Percentiles rank a stretch among this genome's conserved stretches.
phyloP scores from a whole-genome alignment of 2,888 invertebrate species.

The Urechis unicinctus region DNA sequence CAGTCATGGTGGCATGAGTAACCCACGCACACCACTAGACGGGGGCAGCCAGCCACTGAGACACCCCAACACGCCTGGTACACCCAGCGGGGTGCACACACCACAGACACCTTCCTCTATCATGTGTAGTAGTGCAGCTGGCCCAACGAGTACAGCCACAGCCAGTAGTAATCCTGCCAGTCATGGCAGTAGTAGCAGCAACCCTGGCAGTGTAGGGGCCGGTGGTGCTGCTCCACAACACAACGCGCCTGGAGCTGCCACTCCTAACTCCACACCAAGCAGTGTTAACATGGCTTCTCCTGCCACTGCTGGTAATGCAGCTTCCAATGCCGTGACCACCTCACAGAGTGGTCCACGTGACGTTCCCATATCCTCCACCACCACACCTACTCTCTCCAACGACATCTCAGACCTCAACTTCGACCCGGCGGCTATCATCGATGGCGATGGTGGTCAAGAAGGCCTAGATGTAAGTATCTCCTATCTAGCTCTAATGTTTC shows the following conservation, averaged over 20 bases:
- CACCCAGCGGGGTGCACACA: conserved; percentile 2
- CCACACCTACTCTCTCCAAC: background rate
- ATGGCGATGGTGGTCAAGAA: conserved; percentile 79
- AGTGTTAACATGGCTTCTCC: background rate
- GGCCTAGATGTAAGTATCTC: conserved; percentile 75
- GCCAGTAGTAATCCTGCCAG: conserved; percentile 2
- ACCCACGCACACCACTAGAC: conserved; percentile 4
- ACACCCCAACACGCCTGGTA: conserved; percentile 12
- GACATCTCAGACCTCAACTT: conserved; percentile 53
- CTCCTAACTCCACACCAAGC: background rate
- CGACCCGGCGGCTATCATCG: conserved; percentile 87
- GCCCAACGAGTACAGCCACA: conserved; percentile 2
- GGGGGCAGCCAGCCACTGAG: conserved; percentile 11
- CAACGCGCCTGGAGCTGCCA: background rate
- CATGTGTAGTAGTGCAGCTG: background rate
- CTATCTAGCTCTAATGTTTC: background rate
- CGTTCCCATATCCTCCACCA: background rate
- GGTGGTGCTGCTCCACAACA: background rate
- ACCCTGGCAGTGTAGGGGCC: background rate
- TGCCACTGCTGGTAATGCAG: background rate
- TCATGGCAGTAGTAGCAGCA: conserved; percentile 6
- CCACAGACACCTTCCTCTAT: conserved; percentile 1
- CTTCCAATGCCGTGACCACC: background rate
- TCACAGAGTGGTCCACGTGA: too few relatives aligned
- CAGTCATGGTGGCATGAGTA: conserved; percentile 1